These are phyloP conservation scores for Heteronetta atricapilla DNA, from an alignment of 2,113 vertebrate species.

Conservation along the genomic window DNA sequence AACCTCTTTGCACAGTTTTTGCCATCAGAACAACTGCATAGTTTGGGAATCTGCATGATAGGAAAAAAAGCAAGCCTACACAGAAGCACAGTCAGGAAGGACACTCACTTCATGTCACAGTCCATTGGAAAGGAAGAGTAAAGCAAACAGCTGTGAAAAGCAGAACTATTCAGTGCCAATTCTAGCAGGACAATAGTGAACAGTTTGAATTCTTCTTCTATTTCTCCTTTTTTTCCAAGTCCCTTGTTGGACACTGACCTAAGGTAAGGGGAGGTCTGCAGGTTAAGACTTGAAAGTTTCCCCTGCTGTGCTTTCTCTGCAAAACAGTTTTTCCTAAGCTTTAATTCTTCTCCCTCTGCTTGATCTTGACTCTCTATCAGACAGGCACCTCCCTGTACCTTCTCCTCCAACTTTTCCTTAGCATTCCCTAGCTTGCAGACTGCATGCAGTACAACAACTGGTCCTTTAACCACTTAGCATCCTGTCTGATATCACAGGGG, in stretches of 20 bases:
- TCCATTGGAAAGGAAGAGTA: not conserved
- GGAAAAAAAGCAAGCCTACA: not conserved
- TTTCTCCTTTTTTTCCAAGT: not conserved
- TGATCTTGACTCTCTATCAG: not conserved
- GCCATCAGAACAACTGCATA: not conserved
- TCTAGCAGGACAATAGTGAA: not conserved
- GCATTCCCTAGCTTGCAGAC: not conserved
- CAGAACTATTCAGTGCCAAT: not conserved
- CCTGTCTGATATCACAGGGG: not conserved
- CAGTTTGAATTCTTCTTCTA: not conserved
- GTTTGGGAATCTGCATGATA: not conserved
- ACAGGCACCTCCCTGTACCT: not conserved
- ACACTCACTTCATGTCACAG: not conserved
- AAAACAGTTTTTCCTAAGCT: not conserved
- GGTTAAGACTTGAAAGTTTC: not conserved
- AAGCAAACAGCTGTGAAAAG: conserved; percentile 9
- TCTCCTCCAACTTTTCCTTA: not conserved
- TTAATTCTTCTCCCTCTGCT: not conserved
- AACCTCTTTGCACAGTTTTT: not conserved
- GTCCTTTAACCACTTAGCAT: not conserved
- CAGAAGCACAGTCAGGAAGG: not conserved
- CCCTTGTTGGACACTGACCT: not conserved
- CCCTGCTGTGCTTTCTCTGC: not conserved
- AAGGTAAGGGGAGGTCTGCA: not conserved
- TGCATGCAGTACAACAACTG: not conserved